Evolutionary conservation across 2,113 vertebrate species (phyloP).

Genomic region (Pantherophis guttatus): DNA sequence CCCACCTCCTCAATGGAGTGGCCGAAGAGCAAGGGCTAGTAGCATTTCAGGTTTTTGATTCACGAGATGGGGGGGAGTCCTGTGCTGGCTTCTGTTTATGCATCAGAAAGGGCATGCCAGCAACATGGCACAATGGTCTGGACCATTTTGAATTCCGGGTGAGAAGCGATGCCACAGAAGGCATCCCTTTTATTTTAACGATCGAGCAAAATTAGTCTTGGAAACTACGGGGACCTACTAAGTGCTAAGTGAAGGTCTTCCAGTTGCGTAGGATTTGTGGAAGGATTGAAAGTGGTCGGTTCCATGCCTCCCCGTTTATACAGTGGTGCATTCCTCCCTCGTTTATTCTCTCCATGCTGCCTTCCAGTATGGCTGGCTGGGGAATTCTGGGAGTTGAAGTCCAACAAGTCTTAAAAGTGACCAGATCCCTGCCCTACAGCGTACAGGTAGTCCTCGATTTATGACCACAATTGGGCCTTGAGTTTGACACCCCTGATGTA

Average conservation of each 20-base stretch:
- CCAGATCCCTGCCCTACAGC: too few species aligned
- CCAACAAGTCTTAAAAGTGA: neutral
- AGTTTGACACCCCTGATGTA: neutral
- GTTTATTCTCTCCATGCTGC: neutral
- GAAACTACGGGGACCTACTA: neutral
- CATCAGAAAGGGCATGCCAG: neutral
- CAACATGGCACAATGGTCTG: neutral
- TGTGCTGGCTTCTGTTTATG: neutral
- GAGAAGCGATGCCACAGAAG: neutral
- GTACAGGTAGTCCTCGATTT: too few species aligned
- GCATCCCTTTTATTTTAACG: neutral
- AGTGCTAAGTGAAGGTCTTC: neutral
- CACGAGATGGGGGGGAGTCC: neutral
- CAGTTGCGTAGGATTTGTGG: neutral
- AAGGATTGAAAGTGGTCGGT: neutral
- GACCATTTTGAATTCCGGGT: neutral
- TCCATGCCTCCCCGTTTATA: neutral
- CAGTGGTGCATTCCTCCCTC: neutral
- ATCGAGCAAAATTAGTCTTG: neutral
- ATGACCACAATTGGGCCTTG: too few species aligned
- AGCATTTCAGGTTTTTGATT: neutral
- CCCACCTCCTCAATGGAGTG: neutral
- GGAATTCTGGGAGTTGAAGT: neutral
- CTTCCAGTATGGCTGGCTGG: neutral
- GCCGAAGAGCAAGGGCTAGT: neutral